Evolutionary conservation across 2,113 vertebrate species (phyloP), one percentile per base, ranked within the genome.

Genomic region (Macquaria australasica): DNA sequence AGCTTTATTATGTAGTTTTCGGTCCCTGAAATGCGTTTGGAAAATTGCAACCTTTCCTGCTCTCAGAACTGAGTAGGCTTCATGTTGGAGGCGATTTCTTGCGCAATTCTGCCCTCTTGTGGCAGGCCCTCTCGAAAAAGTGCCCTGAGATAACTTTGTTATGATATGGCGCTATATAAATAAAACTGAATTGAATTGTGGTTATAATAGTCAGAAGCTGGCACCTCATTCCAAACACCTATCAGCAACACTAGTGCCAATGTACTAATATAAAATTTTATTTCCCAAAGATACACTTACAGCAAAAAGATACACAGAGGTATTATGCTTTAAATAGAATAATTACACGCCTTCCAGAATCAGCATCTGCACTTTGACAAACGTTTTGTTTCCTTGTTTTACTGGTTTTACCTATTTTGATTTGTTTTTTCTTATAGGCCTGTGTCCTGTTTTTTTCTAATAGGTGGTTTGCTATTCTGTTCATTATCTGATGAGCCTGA

Each of bases 81-180:
- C 31, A 31, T 8, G 48, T n/a, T 23, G 21, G 55, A 7, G 0
- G 37, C 2, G 10, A 80, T 92, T 80, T 77, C 4, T 87, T 84
- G 45, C 67, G 1, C 56, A 60, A 75, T 28, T 7, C 58, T 79
- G 85, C 90, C 91, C 84, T 62, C 94, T 87, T 15, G 85, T n/a
- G n/a, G n/a, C n/a, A n/a, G n/a, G n/a, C n/a, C n/a, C n/a, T n/a
- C n/a, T n/a, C n/a, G n/a, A n/a, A n/a, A n/a, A n/a, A n/a, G n/a
- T n/a, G n/a, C n/a, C n/a, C n/a, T n/a, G n/a, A n/a, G n/a, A n/a
- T n/a, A n/a, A n/a, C n/a, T n/a, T n/a, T n/a, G n/a, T n/a, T n/a
- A n/a, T n/a, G n/a, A n/a, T n/a, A n/a, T n/a, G n/a, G n/a, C n/a
- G n/a, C n/a, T n/a, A n/a, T n/a, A n/a, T n/a, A n/a, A n/a, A n/a